Evolutionary conservation across 2,888 invertebrate species (phyloP).

Genomic region (Drosophila atripex): DNA sequence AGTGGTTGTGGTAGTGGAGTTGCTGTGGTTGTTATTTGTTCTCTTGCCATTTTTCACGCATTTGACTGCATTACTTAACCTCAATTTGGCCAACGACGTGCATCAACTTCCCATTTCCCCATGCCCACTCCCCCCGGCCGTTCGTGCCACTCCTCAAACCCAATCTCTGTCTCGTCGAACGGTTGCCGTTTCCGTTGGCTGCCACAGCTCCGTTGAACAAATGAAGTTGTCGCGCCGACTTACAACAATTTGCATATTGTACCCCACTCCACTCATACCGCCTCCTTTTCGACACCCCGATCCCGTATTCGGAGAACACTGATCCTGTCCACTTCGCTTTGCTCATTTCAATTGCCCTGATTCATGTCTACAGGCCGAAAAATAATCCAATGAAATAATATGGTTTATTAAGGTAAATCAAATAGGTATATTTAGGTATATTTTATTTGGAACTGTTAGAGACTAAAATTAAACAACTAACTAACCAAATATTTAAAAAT

Average conservation of each 20-base stretch:
- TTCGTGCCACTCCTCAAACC: constrained; percentile 19
- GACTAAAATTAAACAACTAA: no score
- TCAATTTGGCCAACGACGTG: constrained; percentile 76
- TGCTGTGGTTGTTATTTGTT: constrained; percentile 26
- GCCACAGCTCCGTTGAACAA: constrained; percentile 53
- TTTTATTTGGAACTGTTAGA: no score
- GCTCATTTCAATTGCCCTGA: constrained; percentile 39
- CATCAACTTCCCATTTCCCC: constrained; percentile 47
- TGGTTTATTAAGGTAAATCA: no score
- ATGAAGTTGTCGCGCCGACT: constrained; percentile 69
- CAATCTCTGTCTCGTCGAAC: constrained; percentile 23
- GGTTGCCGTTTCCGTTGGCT: constrained; percentile 34
- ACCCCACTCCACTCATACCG: constrained; percentile 1
- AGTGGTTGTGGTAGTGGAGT: background rate
- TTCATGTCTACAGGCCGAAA: constrained; percentile 23
- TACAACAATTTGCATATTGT: constrained; percentile 54
- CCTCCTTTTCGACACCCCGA: constrained; percentile 6
- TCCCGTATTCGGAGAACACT: constrained; percentile 18
- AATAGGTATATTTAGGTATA: no score
- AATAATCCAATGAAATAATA: background rate
- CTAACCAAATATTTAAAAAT: no score
- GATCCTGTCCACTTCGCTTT: constrained; percentile 37
- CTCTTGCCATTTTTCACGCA: constrained; percentile 69
- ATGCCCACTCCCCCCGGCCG: constrained; percentile 3
- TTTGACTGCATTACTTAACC: constrained; percentile 79